Percentiles rank a stretch among this genome's conserved stretches.
These are phyloP conservation scores for Felis chaus DNA, from an alignment of 2,113 vertebrate genomes.

Conservation along the genomic window DNA sequence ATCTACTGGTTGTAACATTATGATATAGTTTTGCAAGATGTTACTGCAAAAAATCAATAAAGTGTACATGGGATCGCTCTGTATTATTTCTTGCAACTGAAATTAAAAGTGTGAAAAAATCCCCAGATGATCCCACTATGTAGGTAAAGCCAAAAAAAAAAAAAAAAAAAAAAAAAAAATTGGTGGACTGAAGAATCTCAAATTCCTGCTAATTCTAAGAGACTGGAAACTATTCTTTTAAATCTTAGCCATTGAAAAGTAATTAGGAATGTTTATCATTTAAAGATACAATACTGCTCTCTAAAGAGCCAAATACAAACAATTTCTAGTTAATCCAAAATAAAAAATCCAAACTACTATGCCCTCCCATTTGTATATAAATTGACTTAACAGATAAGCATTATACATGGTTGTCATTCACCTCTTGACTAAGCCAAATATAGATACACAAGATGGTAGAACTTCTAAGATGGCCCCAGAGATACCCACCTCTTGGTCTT, in stretches of 20 bases:
- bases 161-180: background rate
- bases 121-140: background rate
- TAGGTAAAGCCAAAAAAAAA: background rate
- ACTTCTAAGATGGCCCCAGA: background rate
- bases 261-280: conserved; percentile 9
- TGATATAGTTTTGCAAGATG: background rate
- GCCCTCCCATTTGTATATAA: background rate
- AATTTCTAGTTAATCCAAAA: background rate
- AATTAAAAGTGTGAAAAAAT: background rate
- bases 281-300: background rate
- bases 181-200: background rate
- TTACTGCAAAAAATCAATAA: background rate
- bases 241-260: background rate
- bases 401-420: background rate
- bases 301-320: conserved; percentile 26
- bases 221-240: background rate
- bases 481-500: background rate
- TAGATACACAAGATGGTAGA: background rate
- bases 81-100: background rate
- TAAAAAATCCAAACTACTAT: conserved; percentile 19
- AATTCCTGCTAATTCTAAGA: conserved; percentile 23
- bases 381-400: background rate
- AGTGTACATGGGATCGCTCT: background rate
- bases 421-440: background rate
- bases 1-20: background rate